Percentiles rank a stretch among this genome's conserved stretches.
Conservation (phyloP, 2,113 vertebrate species). For the Nesogale talazaci region DNA sequence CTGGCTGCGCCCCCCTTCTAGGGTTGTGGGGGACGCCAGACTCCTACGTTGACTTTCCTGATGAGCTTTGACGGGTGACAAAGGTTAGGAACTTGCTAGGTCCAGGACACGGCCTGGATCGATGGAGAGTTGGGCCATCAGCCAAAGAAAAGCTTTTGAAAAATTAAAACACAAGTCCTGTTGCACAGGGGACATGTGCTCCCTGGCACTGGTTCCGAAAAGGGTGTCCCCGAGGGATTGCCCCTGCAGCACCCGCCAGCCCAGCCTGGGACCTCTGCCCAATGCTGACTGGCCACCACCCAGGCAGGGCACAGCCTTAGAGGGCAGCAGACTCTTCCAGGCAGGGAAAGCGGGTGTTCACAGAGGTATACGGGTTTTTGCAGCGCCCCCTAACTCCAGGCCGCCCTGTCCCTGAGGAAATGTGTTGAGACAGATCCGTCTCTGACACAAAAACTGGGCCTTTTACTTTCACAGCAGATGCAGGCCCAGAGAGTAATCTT, state of each 20-base stretch:
- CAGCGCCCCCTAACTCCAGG: background rate
- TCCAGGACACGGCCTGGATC: background rate
- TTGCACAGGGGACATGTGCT: too few relatives aligned
- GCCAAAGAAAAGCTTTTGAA: constrained; percentile 22
- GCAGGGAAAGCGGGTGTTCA: background rate
- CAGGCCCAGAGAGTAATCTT: background rate
- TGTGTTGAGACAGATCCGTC: background rate
- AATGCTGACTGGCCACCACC: background rate
- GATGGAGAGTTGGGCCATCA: background rate
- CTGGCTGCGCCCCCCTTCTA: background rate
- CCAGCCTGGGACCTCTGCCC: background rate
- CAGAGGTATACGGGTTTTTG: background rate
- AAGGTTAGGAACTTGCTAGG: constrained; percentile 2
- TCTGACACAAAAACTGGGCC: constrained; percentile 50
- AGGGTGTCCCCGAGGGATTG: background rate
- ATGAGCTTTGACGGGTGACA: background rate
- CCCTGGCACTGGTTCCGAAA: background rate
- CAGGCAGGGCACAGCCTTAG: background rate
- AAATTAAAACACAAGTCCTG: background rate
- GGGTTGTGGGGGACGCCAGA: background rate
- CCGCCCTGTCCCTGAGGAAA: constrained; percentile 43
- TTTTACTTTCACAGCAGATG: constrained; percentile 35
- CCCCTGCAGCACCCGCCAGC: background rate
- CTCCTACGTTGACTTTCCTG: background rate
- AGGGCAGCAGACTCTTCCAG: background rate